Base-by-base conservation (phyloP, 2,113 vertebrate species). In the Trematomus loennbergii region DNA sequence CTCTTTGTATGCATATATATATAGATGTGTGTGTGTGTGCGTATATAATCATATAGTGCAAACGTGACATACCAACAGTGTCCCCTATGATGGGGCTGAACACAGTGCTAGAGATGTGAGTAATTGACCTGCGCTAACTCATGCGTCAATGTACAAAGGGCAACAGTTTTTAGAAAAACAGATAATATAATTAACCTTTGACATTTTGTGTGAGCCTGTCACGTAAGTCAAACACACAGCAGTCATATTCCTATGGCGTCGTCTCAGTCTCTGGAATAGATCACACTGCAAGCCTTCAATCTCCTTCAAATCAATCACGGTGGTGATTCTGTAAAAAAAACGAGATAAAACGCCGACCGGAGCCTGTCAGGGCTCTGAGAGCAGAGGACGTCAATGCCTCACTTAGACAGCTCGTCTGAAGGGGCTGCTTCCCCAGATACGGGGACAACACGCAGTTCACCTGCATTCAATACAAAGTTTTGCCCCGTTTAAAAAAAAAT, bases 331-430 rank as follows among this genome's bases (percentile, higher is more conserved):
- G 53, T 88, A 78, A 82, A 75, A 86, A 79, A 79, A 59, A 61
- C 36, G 67, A 83, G 81, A 90, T 83, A 89, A 85, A 90, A 86
- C 85, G 78, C 53, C 58, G 50, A 84, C 63, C 52, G 36, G 58
- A 84, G 89, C 81, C 89, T 92, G 90, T 90, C 89, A 90, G 86
- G 80, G 81, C 79, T 79, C 33, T 72, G 78, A 84, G 89, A 84
- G 80, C 57, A 50, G 83, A 87, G 82, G 82, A 90, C 46, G 68
- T 91, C 88, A 87, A 90, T 93, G 90, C 85, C 69, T 92, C 88
- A 91, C 86, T 91, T 86, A 82, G 91, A 93, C 91, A 93, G 92
- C 77, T 63, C 59, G 84, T 90, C 88, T 85, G 75, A 86, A 79
- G 87, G 82, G 90, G 74, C 87, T 16, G 29, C 46, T 72, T 87